A percentile compares a stretch with the other conserved stretches of the same genome.
Conservation (phyloP, 2,797 vertebrate genomes). For the Pseudochirops corinnae region DNA sequence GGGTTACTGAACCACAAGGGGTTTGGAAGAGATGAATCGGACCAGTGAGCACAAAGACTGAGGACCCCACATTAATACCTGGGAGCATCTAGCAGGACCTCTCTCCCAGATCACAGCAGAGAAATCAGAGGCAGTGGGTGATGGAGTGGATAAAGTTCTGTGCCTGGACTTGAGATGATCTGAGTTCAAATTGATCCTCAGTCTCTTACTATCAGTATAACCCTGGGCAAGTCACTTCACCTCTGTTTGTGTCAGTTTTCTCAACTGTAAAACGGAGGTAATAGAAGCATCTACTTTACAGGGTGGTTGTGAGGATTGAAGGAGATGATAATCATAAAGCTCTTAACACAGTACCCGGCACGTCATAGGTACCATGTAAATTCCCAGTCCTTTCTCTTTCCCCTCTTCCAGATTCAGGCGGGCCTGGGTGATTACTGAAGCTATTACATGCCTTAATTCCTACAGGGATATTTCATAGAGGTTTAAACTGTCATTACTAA, state of each 20-base stretch:
- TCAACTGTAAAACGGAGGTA: not conserved
- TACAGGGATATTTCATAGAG: constrained; percentile 55
- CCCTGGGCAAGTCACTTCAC: not conserved
- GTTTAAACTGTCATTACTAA: constrained; percentile 68
- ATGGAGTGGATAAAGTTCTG: not conserved
- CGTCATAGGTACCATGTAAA: not conserved
- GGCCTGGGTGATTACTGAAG: fast-evolving
- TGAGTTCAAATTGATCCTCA: not conserved
- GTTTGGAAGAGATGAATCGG: not conserved
- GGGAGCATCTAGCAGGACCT: not conserved
- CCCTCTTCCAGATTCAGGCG: not conserved
- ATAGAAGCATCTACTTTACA: not conserved
- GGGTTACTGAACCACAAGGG: not conserved
- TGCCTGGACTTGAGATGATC: not conserved
- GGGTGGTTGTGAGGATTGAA: not conserved
- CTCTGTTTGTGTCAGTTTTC: not conserved
- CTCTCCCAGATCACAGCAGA: not conserved
- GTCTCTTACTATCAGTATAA: not conserved
- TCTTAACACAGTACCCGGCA: not conserved
- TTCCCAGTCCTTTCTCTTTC: not conserved
- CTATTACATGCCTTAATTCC: constrained; percentile 18
- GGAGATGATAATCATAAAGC: not conserved
- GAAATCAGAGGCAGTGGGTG: not conserved
- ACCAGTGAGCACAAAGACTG: not conserved
- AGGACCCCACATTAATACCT: not conserved